Evolutionary conservation across 1,140 invertebrate species (phyloP).

Genomic region (Plutomurus gul): DNA sequence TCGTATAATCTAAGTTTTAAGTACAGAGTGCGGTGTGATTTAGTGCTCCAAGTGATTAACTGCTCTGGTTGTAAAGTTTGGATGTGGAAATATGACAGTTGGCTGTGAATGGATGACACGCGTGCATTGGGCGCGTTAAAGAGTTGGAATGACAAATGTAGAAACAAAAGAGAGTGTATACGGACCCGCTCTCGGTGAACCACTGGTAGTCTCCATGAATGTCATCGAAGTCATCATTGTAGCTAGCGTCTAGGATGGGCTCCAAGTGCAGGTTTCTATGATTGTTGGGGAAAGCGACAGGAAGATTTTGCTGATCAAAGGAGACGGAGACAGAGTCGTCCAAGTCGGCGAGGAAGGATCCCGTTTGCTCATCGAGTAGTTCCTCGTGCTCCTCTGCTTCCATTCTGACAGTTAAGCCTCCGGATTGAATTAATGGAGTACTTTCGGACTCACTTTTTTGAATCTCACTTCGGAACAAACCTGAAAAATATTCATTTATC

Average conservation of each 20-base stretch:
- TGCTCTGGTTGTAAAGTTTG: no score
- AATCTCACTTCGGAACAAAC: constrained; percentile 13
- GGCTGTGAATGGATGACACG: no score
- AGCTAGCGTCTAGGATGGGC: constrained; percentile 48
- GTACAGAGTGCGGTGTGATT: no score
- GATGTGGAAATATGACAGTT: no score
- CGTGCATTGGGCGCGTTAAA: neutral
- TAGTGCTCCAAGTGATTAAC: no score
- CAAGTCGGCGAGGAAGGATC: neutral
- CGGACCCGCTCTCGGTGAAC: constrained; percentile 49
- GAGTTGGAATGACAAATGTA: neutral
- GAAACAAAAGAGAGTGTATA: neutral
- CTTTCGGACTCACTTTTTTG: constrained; percentile 12
- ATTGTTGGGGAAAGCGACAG: neutral
- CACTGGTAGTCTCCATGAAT: constrained; percentile 49
- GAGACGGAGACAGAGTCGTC: constrained; percentile 10
- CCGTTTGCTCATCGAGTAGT: constrained; percentile 8
- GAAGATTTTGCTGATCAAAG: neutral
- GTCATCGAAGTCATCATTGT: constrained; percentile 49
- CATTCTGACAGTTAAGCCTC: neutral
- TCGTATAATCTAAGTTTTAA: no score
- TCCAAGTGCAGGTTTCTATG: constrained; percentile 18
- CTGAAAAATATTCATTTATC: constrained; percentile 16
- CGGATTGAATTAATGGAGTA: constrained; percentile 21
- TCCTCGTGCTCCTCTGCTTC: constrained; percentile 6